Conservation (phyloP, 2,888 invertebrate genomes). For the Agapostemon virescens region DNA sequence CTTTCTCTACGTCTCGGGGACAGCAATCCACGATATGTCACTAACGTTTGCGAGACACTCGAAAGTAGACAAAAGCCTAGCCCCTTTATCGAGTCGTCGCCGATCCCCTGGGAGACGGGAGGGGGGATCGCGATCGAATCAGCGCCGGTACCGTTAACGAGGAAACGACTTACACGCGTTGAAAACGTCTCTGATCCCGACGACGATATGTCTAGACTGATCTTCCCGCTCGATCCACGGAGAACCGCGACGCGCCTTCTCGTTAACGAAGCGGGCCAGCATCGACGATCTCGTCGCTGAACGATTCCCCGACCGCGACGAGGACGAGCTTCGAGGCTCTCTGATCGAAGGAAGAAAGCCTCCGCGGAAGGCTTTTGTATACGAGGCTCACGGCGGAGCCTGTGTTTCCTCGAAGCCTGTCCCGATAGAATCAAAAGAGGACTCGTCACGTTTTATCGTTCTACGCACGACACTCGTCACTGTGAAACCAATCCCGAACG, state of each 20-base stretch:
- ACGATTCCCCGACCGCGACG: constrained; percentile 25
- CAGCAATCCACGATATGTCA: constrained; percentile 49
- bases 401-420: constrained; percentile 31
- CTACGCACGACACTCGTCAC: constrained; percentile 34
- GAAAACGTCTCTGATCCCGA: constrained; percentile 17
- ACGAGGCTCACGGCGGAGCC: neutral
- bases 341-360: neutral
- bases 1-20: constrained; percentile 17
- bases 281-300: constrained; percentile 48
- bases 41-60: constrained; percentile 33
- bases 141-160: constrained; percentile 46
- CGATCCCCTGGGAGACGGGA: constrained; percentile 33
- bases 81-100: constrained; percentile 62
- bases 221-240: constrained; percentile 5
- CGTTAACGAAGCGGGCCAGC: constrained; percentile 36
- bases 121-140: constrained; percentile 40
- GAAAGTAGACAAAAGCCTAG: constrained; percentile 35
- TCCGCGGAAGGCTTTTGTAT: neutral
- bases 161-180: constrained; percentile 21
- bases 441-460: constrained; percentile 60
- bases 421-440: constrained; percentile 28
- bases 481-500: constrained; percentile 45
- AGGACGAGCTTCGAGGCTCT: constrained; percentile 41
- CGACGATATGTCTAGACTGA: constrained; percentile 58
- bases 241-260: constrained; percentile 18